These are phyloP conservation scores for Haliclona indistincta DNA, from an alignment of 37 sponge, comb jelly and placozoan genomes.

Conservation along the genomic window DNA sequence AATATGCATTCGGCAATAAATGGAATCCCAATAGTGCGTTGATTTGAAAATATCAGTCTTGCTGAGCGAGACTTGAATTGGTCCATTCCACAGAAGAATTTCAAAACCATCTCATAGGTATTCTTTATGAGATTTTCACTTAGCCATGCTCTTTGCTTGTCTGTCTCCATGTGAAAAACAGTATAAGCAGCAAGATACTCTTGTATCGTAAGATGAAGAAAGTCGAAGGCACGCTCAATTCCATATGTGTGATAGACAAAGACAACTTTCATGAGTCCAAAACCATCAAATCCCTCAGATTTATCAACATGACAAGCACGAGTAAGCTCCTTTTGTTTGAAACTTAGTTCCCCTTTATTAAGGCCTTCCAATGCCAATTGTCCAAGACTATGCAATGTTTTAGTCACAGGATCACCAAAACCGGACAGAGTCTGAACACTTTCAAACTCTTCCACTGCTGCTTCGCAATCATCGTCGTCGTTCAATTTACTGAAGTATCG, in stretches of 20 bases:
- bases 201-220: slow-evolving; percentile 11
- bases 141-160: neutral
- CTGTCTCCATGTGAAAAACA: neutral
- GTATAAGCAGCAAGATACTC: slow-evolving; percentile 11
- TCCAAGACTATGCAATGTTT: neutral
- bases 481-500: neutral
- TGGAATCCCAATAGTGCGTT: neutral
- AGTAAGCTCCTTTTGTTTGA: neutral
- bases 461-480: neutral
- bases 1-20: slow-evolving; percentile 3
- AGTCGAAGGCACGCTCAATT: neutral
- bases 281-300: neutral
- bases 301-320: neutral
- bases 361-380: slow-evolving; percentile 17
- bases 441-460: neutral
- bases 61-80: neutral
- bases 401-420: neutral
- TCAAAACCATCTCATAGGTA: neutral
- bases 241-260: neutral
- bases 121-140: neutral
- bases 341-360: neutral
- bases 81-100: slow-evolving; percentile 19
- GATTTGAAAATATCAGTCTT: neutral
- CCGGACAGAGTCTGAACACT: neutral
- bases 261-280: slow-evolving; percentile 8